phyloP scores from a whole-genome alignment of 1,140 invertebrate genomes.

The Melanaphis sacchari region DNA sequence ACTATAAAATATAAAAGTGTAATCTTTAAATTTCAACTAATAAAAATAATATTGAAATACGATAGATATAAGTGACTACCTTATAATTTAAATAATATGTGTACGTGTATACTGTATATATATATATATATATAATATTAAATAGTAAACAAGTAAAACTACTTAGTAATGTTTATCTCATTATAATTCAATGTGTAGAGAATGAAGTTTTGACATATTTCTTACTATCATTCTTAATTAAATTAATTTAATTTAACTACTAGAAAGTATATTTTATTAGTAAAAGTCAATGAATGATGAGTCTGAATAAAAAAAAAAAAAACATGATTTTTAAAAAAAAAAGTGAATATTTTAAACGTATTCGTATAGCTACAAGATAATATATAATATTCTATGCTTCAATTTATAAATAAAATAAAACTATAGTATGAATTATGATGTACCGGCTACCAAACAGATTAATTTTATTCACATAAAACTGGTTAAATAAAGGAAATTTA shows the following conservation, averaged over 20 bases:
- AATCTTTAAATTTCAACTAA: background rate
- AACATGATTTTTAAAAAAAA: background rate
- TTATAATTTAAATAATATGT: background rate
- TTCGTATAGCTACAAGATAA: background rate
- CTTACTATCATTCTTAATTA: background rate
- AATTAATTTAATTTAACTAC: constrained; percentile 20
- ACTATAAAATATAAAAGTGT: background rate
- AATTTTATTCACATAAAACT: background rate
- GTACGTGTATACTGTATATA: no score
- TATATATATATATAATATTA: background rate
- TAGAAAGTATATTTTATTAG: constrained; percentile 21
- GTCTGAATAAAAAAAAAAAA: background rate
- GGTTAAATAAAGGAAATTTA: background rate
- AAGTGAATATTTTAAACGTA: background rate
- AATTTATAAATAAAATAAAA: background rate
- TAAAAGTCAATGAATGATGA: background rate
- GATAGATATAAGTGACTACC: background rate
- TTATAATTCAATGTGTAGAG: background rate
- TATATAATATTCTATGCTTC: background rate
- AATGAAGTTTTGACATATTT: constrained; percentile 5
- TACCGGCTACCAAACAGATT: background rate
- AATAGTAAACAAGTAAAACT: background rate
- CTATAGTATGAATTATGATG: background rate
- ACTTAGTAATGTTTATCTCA: background rate
- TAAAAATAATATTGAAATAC: background rate